These are phyloP conservation scores for Okapia johnstoni DNA, from an alignment of 2,113 vertebrate genomes.

Conservation along the genomic window DNA sequence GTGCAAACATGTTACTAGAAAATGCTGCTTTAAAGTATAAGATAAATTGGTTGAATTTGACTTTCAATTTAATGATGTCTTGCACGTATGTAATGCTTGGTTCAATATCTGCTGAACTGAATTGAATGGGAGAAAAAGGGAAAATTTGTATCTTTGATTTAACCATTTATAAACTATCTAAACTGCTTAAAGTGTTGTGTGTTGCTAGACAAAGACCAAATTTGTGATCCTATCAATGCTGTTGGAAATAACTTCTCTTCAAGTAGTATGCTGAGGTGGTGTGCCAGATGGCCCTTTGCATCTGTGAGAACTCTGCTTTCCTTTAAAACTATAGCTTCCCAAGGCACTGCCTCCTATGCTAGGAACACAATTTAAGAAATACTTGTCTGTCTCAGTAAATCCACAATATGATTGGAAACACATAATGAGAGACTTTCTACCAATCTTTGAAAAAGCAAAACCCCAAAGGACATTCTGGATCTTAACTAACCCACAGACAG, in stretches of 20 bases:
- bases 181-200: neutral
- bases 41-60: neutral
- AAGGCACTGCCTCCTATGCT: neutral
- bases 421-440: conserved; percentile 33
- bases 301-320: neutral
- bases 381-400: conserved; percentile 28
- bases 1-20: neutral
- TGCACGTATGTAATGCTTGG: neutral
- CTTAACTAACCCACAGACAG: neutral
- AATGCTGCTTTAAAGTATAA: neutral
- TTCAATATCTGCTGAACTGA: neutral
- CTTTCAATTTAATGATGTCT: neutral
- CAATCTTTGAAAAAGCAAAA: conserved; percentile 41
- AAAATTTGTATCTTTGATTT: neutral
- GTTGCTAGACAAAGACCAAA: neutral
- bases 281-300: neutral
- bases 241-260: conserved; percentile 16
- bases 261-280: neutral
- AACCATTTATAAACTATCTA: neutral
- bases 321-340: neutral
- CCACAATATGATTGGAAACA: neutral
- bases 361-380: neutral
- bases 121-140: neutral
- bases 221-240: neutral
- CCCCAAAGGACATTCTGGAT: conserved; percentile 10